Evolutionary conservation across 1,140 invertebrate genomes (phyloP).

Genomic region (Cotesia typhae): DNA sequence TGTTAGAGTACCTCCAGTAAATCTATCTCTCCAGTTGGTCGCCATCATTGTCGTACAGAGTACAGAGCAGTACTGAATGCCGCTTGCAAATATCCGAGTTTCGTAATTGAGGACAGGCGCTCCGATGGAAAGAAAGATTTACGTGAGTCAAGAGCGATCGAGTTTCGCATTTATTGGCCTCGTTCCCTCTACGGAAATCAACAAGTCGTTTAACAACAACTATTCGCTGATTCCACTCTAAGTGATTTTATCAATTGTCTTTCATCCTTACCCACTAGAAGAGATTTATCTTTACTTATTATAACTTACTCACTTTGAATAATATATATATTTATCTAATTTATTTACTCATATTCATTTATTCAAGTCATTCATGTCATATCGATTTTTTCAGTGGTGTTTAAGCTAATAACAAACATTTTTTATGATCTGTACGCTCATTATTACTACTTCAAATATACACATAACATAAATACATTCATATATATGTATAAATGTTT

Average conservation of each 20-base stretch:
- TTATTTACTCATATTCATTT: constrained; percentile 1
- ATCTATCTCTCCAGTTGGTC: constrained; percentile 26
- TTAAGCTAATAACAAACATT: constrained; percentile 1
- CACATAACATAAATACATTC: neutral
- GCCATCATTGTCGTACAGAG: constrained; percentile 23
- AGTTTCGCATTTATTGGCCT: constrained; percentile 39
- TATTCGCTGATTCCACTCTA: constrained; percentile 10
- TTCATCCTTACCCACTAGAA: neutral
- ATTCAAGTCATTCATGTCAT: constrained; percentile 5
- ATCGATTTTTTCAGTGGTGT: neutral
- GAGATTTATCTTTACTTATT: constrained; percentile 1
- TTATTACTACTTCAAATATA: too few species aligned
- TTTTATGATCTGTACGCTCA: too few species aligned
- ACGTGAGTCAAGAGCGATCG: constrained; percentile 36
- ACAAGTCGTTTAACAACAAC: constrained; percentile 13
- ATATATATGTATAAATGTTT: neutral
- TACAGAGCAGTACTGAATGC: constrained; percentile 2
- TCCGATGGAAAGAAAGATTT: constrained; percentile 37
- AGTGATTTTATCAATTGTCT: constrained; percentile 25
- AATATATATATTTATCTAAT: too few species aligned
- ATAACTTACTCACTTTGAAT: neutral
- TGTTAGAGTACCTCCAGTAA: neutral
- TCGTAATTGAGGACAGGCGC: constrained; percentile 41
- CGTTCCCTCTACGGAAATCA: constrained; percentile 34
- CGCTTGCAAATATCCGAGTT: constrained; percentile 40